Base-by-base conservation (phyloP, 2,113 vertebrate species). In the Cyprinodon brontotheroides region DNA sequence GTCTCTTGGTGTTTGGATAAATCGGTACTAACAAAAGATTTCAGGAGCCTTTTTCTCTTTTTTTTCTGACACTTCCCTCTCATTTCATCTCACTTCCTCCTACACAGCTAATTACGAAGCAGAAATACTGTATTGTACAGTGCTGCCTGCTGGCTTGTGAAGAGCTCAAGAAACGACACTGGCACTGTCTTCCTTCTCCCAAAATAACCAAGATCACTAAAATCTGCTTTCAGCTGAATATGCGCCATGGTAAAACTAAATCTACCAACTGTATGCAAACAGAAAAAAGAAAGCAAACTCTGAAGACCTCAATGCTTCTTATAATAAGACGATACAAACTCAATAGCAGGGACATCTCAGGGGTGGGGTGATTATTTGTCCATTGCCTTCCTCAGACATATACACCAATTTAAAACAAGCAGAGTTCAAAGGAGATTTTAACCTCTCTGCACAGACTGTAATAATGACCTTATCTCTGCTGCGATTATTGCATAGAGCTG, bases 381-480 rank as follows among this genome's bases (percentile, higher is more conserved):
- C 85, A 89, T 91, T 86, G 88, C 79, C 84, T 88, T 77, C 77
- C 87, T 78, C 73, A 79, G 86, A 71, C 77, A 78, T 75, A 76
- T 53, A 73, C 75, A 74, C 75, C 82, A 89, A 90, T 91, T 89
- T 88, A 87, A 76, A 85, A 78, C 70, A 80, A 87, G 66, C 81
- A 72, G 83, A 91, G 90, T 90, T 92, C 83, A 89, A 86, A 77
- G 69, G 83, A 83, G 85, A 82, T 87, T 88, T 91, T 79, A 91
- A 87, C 90, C 90, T 92, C 85, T 90, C 77, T 85, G 74, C 48
- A 4, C 77, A 53, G 62, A 79, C 89, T 87, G 82, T 88, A 90
- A 89, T 93, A 93, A 92, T 82, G 79, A 90, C 85, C 90, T 89
- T 90, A 93, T 91, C 87, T 87, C 83, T 84, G 78, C 78, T 72